These are phyloP conservation scores for Antennarius striatus DNA, from an alignment of 2,113 vertebrate species.

Conservation along the genomic window DNA sequence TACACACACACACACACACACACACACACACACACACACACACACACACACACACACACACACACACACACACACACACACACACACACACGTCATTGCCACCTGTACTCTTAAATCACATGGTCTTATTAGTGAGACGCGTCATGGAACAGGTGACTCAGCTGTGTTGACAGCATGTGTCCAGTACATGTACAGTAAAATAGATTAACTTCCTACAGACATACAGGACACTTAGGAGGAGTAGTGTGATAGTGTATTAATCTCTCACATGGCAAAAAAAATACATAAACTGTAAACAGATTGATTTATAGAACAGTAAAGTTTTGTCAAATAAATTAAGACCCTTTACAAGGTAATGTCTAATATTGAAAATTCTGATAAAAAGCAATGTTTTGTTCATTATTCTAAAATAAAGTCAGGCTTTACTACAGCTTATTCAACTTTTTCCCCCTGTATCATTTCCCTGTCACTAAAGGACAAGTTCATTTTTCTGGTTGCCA, in stretches of 20 bases:
- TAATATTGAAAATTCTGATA: background rate
- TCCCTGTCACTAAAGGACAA: too few relatives aligned
- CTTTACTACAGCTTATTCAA: slow-evolving; percentile 1
- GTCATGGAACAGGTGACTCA: slow-evolving; percentile 46
- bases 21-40: slow-evolving; percentile 4
- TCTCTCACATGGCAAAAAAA: too few relatives aligned
- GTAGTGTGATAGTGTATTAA: too few relatives aligned
- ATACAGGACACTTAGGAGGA: too few relatives aligned
- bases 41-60: slow-evolving; percentile 10
- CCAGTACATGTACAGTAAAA: background rate
- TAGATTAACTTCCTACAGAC: background rate
- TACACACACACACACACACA: slow-evolving; percentile 1
- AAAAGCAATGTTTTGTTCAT: background rate
- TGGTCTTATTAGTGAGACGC: slow-evolving; percentile 15
- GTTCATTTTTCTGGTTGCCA: background rate
- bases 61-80: slow-evolving; percentile 6
- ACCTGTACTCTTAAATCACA: slow-evolving; percentile 14
- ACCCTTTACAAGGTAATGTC: too few relatives aligned
- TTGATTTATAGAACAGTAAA: too few relatives aligned
- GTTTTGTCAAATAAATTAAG: too few relatives aligned
- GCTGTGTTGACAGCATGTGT: background rate
- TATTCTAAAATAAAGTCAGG: background rate
- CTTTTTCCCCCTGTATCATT: too few relatives aligned
- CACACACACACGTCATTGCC: slow-evolving; percentile 15
- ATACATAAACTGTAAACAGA: too few relatives aligned